phyloP scores from a whole-genome alignment of 2,797 vertebrate species.

The Melanotaenia nigrans region DNA sequence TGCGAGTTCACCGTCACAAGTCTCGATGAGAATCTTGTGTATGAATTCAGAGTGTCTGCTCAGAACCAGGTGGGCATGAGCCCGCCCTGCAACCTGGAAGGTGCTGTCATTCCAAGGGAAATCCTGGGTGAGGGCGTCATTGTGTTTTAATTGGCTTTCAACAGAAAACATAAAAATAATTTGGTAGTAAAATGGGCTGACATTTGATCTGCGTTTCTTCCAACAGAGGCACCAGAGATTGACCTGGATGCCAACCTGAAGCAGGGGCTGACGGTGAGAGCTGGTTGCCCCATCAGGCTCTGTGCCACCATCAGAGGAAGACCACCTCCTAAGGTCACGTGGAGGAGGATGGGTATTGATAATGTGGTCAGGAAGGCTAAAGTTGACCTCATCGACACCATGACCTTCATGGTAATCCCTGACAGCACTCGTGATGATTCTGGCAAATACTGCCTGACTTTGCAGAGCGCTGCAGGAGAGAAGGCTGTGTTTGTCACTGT shows the following conservation, averaged over 20 bases:
- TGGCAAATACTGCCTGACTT: conserved; percentile 94
- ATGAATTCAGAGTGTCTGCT: conserved; percentile 96
- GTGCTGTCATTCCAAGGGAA: conserved; percentile 91
- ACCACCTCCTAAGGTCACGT: conserved; percentile 91
- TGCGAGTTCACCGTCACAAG: conserved; percentile 93
- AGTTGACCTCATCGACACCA: conserved; percentile 96
- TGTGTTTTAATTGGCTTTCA: background rate
- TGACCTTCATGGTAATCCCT: conserved; percentile 97
- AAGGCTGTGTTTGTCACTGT: conserved; percentile 97
- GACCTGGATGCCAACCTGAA: conserved; percentile 94
- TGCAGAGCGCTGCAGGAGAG: conserved; percentile 92
- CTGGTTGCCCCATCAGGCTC: conserved; percentile 96
- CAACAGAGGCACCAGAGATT: conserved; percentile 94
- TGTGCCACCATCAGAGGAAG: conserved; percentile 95
- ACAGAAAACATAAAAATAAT: background rate
- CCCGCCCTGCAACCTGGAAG: conserved; percentile 91
- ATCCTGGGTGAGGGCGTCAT: conserved; percentile 88
- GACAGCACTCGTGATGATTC: conserved; percentile 94
- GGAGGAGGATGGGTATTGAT: conserved; percentile 96
- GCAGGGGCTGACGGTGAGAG: conserved; percentile 92
- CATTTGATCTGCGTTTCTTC: conserved; percentile 26
- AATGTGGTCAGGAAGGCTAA: conserved; percentile 96
- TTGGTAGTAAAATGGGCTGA: background rate
- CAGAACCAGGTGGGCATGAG: conserved; percentile 98
- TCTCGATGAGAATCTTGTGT: conserved; percentile 89